Percentiles rank a stretch among this genome's conserved stretches.
Evolutionary conservation across 2,113 vertebrate species (phyloP).

Genomic region (Etia nguti): DNA sequence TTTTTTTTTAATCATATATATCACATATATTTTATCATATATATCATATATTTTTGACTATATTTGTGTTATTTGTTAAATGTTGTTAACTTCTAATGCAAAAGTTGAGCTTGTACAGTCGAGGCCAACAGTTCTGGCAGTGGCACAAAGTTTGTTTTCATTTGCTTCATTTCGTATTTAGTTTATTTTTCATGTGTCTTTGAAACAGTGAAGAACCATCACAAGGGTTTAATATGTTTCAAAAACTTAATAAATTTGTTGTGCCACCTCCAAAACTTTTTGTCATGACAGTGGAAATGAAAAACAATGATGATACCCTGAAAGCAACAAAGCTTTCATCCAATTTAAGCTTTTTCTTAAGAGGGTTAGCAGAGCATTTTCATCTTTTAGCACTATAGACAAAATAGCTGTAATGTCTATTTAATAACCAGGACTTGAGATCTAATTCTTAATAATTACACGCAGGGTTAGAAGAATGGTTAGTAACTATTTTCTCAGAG

Average conservation of each 20-base stretch:
- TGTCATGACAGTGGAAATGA: neutral
- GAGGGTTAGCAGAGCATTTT: neutral
- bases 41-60: neutral
- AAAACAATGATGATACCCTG: neutral
- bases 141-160: neutral
- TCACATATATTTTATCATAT: too few species aligned
- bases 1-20: neutral
- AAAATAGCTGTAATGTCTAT: neutral
- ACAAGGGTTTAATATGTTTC: neutral
- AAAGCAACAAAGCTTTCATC: neutral
- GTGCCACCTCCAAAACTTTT: neutral
- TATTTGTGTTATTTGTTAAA: neutral
- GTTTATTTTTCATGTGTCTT: neutral
- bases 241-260: neutral
- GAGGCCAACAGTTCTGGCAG: neutral
- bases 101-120: neutral
- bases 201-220: neutral
- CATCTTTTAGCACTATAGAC: neutral
- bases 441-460: neutral
- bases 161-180: neutral
- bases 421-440: neutral
- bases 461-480: neutral
- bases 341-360: neutral
- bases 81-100: neutral
- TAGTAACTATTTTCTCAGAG: neutral